Evolutionary conservation across 1,140 invertebrate genomes (phyloP), one percentile per base, ranked within the genome.

Genomic region (Lasaia peninsularis): DNA sequence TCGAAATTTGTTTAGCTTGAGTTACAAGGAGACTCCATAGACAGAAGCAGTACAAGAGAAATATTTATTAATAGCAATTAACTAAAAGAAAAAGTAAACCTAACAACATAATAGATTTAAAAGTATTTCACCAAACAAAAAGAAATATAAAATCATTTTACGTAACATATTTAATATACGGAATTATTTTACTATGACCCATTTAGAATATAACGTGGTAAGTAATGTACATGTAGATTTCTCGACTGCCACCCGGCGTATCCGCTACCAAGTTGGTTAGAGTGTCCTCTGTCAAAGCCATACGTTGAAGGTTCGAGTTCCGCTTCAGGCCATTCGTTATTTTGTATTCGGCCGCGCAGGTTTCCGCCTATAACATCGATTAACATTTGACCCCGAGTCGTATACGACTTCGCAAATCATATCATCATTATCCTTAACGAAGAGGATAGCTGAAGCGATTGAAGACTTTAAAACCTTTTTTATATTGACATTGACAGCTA

Each of bases 381-480:
- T 80, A 80, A 81, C 80, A 79, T 77, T 76, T 75, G 83, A 86
- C 81, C 81, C 81, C 80, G 74, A 82, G 79, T 73, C 66, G 69
- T 62, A 57, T 55, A 48, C 37, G 37, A 44, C 18, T 48, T 48
- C 18, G 44, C 44, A n/a, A 48, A 48, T 48, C 44, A 48, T 48
- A 21, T 48, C 10, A n/a, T 18, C 18, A 20, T 48, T 48, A 48
- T 48, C 44, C 44, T 48, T 48, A 48, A 48, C 20, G 18, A 48
- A 10, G n/a, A 48, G 44, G 20, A 48, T 48, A 48, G 20, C 20
- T 21, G 18, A 48, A 20, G 18, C 6, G 44, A 8, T 11, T 48
- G 10, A 24, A 24, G 44, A 48, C 20, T 21, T 48, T 48, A 21
- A 48, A 48, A 10, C 5, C 20, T 11, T 12, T 14, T 16, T 1